phyloP scores from a whole-genome alignment of 2,888 invertebrate species.

The Heliconius ethilla region DNA sequence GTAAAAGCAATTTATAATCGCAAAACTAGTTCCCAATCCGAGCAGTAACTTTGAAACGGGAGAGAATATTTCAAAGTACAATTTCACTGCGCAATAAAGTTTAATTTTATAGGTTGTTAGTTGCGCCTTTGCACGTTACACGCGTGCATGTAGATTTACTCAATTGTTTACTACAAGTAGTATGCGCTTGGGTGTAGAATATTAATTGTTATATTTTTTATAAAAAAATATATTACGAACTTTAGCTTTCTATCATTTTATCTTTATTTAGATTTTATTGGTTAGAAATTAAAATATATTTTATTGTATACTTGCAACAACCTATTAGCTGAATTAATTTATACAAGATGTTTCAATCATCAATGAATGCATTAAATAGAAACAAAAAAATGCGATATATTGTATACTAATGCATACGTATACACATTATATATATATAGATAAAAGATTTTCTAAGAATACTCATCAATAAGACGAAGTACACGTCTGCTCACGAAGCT shows the following conservation, averaged over 20 bases:
- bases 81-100: neutral
- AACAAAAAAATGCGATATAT: too few relatives aligned
- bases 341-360: too few relatives aligned
- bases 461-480: neutral
- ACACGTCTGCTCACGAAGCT: neutral
- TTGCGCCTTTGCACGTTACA: neutral
- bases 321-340: too few relatives aligned
- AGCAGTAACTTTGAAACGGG: neutral
- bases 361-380: too few relatives aligned
- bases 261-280: too few relatives aligned
- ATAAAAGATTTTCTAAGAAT: constrained; percentile 1
- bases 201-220: too few relatives aligned
- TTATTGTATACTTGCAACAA: too few relatives aligned
- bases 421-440: neutral
- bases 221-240: too few relatives aligned
- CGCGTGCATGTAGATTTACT: neutral
- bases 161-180: neutral
- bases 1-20: constrained; percentile 17
- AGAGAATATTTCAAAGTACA: constrained; percentile 1
- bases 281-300: too few relatives aligned
- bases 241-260: too few relatives aligned
- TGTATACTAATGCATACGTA: too few relatives aligned
- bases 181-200: neutral
- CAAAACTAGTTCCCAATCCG: constrained; percentile 19
- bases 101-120: neutral